Evolutionary conservation across 2,113 vertebrate species (phyloP), one percentile per base, ranked within the genome.

Genomic region (Galbula dea): DNA sequence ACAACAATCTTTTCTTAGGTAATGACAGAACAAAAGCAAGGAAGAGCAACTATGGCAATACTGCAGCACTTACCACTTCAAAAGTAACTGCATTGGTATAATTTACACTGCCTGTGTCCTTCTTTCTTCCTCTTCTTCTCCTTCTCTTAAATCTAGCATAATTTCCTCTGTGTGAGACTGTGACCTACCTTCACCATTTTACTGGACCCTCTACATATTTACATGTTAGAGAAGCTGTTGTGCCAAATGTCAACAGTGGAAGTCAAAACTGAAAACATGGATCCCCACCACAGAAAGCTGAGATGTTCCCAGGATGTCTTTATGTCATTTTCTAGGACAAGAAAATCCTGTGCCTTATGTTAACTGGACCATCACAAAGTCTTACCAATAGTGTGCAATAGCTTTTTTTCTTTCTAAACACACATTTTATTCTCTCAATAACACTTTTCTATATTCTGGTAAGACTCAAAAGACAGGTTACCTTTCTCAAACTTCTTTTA

Each of bases 21-120:
- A 92, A 97, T 94, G 95, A 96, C 72, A 95, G 96, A 97, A 96
- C 94, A 97, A 97, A 98, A 96, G 93, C 65, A 93, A 95, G 83
- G 93, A 95, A 96, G 89, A 96, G 41, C 80, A 96, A 74, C 91
- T 94, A 26, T 21, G 67, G 88, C 68, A 96, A 96, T 86, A 82
- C 91, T 88, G 81, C 80, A 93, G 96, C 93, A 95, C 88, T 97
- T 94, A 96, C 88, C 94, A 97, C 97, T 97, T 97, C 95, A 97
- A 97, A 97, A 96, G 95, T 94, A 84, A 81, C 77, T 62, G 61
- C 54, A 86, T 88, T 12, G 2, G 55, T 93, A 57, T 89, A 95
- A 96, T 94, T 95, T 89, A 91, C 89, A 76, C 73, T 3, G 32
- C 68, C 71, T 48, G 27, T 14, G 69, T 84, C 66, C 26, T 67